These are phyloP conservation scores for Symphodus melops DNA, from an alignment of 2,113 vertebrate genomes.

Conservation along the genomic window DNA sequence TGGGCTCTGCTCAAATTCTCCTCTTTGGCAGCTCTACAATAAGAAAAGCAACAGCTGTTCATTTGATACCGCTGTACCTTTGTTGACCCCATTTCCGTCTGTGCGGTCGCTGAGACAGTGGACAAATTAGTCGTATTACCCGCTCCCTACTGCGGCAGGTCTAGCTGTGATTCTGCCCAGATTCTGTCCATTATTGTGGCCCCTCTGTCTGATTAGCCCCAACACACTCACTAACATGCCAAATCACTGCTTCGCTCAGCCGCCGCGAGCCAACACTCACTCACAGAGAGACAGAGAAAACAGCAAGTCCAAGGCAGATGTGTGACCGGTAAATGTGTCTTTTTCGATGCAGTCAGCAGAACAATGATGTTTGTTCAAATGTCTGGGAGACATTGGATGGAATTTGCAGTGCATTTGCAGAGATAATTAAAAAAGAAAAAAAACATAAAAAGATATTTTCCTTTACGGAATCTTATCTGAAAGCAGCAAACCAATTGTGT, in stretches of 20 bases:
- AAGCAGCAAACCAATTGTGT: too few relatives aligned
- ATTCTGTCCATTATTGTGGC: conserved; percentile 99
- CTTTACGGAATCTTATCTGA: background rate
- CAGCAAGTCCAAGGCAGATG: conserved; percentile 21
- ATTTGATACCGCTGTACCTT: conserved; percentile 91
- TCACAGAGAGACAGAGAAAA: conserved; percentile 43
- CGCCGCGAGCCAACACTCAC: conserved; percentile 86
- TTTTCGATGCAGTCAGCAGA: conserved; percentile 42
- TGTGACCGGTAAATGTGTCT: conserved; percentile 42
- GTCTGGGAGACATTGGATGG: background rate
- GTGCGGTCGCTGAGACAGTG: conserved; percentile 89
- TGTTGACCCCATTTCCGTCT: conserved; percentile 94
- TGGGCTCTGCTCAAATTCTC: conserved; percentile 58
- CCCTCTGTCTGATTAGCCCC: conserved; percentile 96
- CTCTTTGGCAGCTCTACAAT: conserved; percentile 81
- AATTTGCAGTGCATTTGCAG: background rate
- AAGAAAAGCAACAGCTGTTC: conserved; percentile 92
- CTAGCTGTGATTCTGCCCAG: conserved; percentile 98
- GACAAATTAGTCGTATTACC: conserved; percentile 98
- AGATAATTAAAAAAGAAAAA: conserved; percentile 3
- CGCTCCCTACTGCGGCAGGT: conserved; percentile 87
- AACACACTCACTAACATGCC: conserved; percentile 99
- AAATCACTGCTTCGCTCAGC: conserved; percentile 97
- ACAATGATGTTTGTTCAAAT: conserved; percentile 44
- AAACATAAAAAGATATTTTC: conserved; percentile 24